Conservation (phyloP, 2,888 invertebrate species). For the Drosophila diplacantha region DNA sequence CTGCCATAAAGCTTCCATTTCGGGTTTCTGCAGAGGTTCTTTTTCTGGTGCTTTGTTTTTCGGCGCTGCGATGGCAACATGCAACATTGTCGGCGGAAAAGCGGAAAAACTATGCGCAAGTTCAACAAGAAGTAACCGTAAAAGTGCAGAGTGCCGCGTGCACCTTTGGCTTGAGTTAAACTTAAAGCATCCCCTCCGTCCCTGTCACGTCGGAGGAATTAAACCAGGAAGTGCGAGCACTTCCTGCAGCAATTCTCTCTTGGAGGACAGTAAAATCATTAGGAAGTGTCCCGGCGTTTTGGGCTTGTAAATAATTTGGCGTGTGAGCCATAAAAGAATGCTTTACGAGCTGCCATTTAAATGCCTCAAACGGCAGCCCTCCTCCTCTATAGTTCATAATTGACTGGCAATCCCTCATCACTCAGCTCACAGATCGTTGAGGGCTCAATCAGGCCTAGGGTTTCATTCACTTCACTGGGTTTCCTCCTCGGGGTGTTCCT, state of each 20-base stretch:
- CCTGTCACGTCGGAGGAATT: conserved; percentile 61
- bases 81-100: conserved; percentile 49
- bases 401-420: conserved; percentile 34
- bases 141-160: conserved; percentile 50
- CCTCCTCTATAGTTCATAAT: conserved; percentile 13
- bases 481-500: conserved; percentile 5
- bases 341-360: conserved; percentile 43
- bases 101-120: conserved; percentile 27
- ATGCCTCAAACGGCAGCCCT: conserved; percentile 31
- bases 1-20: conserved; percentile 44
- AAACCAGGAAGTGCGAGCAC: conserved; percentile 52
- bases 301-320: conserved; percentile 38
- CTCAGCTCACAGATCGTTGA: conserved; percentile 37
- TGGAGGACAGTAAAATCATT: conserved; percentile 58
- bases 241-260: conserved; percentile 51
- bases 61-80: conserved; percentile 51
- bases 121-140: conserved; percentile 46
- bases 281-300: conserved; percentile 28
- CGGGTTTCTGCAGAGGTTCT: conserved; percentile 4
- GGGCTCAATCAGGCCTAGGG: conserved; percentile 37
- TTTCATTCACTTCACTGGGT: conserved; percentile 34
- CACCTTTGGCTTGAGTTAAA: conserved; percentile 39
- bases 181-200: conserved; percentile 10
- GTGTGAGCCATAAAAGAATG: conserved; percentile 39
- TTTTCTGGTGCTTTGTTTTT: conserved; percentile 20